A percentile compares a stretch with the other conserved stretches of the same genome.
These are phyloP conservation scores for Megalopta genalis DNA, from an alignment of 1,140 invertebrate species.

Conservation along the genomic window DNA sequence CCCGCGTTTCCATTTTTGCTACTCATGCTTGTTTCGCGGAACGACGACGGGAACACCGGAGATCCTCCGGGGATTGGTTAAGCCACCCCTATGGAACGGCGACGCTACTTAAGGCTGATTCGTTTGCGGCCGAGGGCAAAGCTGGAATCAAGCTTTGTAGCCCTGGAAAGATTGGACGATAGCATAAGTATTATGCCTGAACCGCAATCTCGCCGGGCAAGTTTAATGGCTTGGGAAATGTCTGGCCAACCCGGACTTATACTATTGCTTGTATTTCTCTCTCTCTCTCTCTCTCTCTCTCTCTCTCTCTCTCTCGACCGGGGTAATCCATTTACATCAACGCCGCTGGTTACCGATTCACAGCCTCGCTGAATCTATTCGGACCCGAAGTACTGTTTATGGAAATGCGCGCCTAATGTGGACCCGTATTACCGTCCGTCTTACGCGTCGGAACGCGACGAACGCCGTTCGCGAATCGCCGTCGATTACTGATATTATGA, in stretches of 20 bases:
- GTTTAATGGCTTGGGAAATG: not conserved
- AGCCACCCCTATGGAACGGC: not conserved
- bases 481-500: not conserved
- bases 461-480: too few relatives aligned
- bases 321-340: too few relatives aligned
- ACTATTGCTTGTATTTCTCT: too few relatives aligned
- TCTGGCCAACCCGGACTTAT: not conserved
- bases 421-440: not conserved
- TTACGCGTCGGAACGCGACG: too few relatives aligned
- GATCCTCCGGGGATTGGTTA: not conserved
- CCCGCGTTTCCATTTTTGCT: not conserved
- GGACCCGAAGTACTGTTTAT: too few relatives aligned
- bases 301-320: too few relatives aligned
- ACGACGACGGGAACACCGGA: too few relatives aligned
- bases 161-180: constrained; percentile 1
- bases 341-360: too few relatives aligned
- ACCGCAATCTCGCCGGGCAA: not conserved
- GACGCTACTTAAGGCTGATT: not conserved
- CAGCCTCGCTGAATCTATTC: too few relatives aligned
- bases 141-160: not conserved
- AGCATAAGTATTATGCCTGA: not conserved
- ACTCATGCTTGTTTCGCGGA: not conserved
- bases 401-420: not conserved
- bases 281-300: too few relatives aligned
- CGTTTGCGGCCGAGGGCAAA: not conserved